Evolutionary conservation across 2,113 vertebrate genomes (phyloP).

Genomic region (Nannospalax galili): DNA sequence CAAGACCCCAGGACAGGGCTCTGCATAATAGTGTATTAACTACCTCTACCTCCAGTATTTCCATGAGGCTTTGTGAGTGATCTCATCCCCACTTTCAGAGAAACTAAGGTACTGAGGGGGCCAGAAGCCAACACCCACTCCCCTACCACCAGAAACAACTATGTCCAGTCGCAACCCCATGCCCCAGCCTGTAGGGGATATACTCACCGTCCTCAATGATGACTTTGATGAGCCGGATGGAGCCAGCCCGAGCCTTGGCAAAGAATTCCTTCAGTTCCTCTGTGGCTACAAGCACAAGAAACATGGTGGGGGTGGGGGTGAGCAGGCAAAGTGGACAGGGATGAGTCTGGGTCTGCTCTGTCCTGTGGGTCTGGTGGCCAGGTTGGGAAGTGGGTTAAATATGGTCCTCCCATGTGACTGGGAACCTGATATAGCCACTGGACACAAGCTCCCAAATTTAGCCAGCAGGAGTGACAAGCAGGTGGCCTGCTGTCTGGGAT

Average conservation of each 20-base stretch:
- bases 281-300: constrained; percentile 96
- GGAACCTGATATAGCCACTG: constrained; percentile 90
- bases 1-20: neutral
- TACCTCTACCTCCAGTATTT: too few species aligned
- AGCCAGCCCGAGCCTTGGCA: constrained; percentile 93
- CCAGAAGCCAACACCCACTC: neutral
- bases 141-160: neutral
- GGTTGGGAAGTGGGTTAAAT: constrained; percentile 79
- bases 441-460: constrained; percentile 91
- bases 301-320: constrained; percentile 88
- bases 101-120: neutral
- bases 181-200: neutral
- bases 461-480: constrained; percentile 83
- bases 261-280: constrained; percentile 96
- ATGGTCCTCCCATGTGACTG: constrained; percentile 87
- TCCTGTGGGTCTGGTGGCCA: neutral
- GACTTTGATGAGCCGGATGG: constrained; percentile 95
- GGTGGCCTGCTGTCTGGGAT: constrained; percentile 68
- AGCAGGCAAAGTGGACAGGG: neutral
- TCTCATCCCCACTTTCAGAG: neutral
- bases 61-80: neutral
- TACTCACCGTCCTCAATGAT: constrained; percentile 96
- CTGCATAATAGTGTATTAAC: neutral
- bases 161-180: neutral
- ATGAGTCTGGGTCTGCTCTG: rapidly evolving